These are phyloP conservation scores for Athalia rosae DNA, from an alignment of 2,888 invertebrate species.

Conservation along the genomic window DNA sequence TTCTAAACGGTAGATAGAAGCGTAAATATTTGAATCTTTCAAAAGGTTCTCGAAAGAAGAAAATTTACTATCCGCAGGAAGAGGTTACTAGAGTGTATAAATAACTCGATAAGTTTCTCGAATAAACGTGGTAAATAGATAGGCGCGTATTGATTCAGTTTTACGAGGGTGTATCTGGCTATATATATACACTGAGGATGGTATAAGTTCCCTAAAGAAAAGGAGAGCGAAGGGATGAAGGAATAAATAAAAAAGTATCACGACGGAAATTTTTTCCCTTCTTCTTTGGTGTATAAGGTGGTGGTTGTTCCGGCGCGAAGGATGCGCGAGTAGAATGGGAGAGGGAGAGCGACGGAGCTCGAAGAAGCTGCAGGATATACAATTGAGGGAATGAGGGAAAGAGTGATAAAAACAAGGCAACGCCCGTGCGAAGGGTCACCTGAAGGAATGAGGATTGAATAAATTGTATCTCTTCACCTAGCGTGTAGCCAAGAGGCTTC, in stretches of 20 bases:
- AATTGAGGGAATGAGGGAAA: constrained; percentile 13
- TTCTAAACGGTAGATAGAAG: too few relatives aligned
- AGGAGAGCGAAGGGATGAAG: not conserved
- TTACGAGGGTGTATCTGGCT: not conserved
- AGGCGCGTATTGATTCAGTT: constrained; percentile 27
- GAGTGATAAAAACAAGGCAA: constrained; percentile 37
- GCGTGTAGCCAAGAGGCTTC: constrained; percentile 33
- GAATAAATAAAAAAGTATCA: constrained; percentile 6
- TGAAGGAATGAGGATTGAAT: constrained; percentile 44
- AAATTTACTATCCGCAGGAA: too few relatives aligned
- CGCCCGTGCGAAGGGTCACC: constrained; percentile 44
- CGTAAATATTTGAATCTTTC: too few relatives aligned
- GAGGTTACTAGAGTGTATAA: not conserved
- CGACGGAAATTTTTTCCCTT: not conserved
- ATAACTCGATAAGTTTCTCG: constrained; percentile 19
- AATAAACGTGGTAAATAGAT: constrained; percentile 19
- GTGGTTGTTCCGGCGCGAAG: not conserved
- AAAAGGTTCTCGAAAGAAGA: too few relatives aligned
- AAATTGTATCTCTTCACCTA: constrained; percentile 42
- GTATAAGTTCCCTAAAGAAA: too few relatives aligned
- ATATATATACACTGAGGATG: too few relatives aligned
- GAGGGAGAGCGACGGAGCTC: constrained; percentile 8
- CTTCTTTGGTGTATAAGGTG: too few relatives aligned
- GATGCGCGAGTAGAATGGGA: not conserved
- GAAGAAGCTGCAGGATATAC: not conserved